Conservation (phyloP, 2,888 invertebrate species). For the Pandemis heparana region DNA sequence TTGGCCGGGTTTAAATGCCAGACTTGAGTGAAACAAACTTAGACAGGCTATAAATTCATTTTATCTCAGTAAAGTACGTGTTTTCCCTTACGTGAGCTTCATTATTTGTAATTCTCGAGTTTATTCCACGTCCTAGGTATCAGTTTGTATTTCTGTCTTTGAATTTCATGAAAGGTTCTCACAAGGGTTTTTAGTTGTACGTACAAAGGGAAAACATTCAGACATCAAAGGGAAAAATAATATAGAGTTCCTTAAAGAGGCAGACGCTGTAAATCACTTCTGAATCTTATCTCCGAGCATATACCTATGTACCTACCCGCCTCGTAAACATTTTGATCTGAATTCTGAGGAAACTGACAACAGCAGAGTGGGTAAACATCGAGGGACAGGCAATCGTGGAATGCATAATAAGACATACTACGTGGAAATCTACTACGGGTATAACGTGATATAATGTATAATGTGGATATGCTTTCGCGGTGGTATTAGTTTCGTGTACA, state of each 20-base stretch:
- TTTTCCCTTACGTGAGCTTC: constrained; percentile 12
- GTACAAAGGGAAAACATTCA: constrained; percentile 27
- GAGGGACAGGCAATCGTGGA: constrained; percentile 54
- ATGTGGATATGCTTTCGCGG: constrained; percentile 7
- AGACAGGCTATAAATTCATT: constrained; percentile 25
- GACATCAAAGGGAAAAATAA: constrained; percentile 41
- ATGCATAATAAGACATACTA: constrained; percentile 57
- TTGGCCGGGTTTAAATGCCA: neutral
- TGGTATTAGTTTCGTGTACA: neutral
- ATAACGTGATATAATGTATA: neutral
- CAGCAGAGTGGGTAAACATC: constrained; percentile 52
- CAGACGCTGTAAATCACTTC: constrained; percentile 43
- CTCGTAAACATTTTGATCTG: constrained; percentile 54
- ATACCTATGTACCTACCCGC: constrained; percentile 47
- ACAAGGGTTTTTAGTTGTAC: constrained; percentile 30
- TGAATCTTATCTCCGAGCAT: constrained; percentile 52
- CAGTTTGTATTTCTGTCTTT: constrained; percentile 21
- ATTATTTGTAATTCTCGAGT: constrained; percentile 17
- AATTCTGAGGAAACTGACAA: constrained; percentile 53
- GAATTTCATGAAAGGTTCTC: constrained; percentile 23
- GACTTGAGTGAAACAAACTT: constrained; percentile 30
- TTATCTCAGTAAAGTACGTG: constrained; percentile 19
- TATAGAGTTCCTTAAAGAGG: constrained; percentile 39
- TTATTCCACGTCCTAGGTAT: constrained; percentile 25
- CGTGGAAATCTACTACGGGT: constrained; percentile 44